A percentile compares a stretch with the other conserved stretches of the same genome.
Conservation (phyloP, 2,888 invertebrate species). For the Coelopa pilipes region DNA sequence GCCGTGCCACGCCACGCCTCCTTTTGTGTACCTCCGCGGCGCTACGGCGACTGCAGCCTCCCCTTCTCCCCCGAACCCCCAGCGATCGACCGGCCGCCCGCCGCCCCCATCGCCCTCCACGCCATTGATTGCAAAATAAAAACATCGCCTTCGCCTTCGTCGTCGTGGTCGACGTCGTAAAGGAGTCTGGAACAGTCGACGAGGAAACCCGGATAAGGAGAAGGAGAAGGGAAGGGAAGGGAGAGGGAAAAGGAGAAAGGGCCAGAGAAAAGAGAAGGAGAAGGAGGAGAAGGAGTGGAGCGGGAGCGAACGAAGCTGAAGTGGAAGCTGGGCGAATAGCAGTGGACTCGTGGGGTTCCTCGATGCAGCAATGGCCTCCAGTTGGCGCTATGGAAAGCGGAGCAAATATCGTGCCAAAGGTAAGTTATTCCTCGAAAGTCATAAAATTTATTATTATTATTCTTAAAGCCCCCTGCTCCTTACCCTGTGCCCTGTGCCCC, state of each 20-base stretch:
- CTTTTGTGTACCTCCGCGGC: neutral
- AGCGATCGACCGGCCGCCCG: neutral
- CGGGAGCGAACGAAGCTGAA: neutral
- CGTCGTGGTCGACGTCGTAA: neutral
- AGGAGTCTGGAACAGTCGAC: neutral
- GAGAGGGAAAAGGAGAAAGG: no score
- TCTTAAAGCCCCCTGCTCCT: no score
- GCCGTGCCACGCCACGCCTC: constrained; percentile 1
- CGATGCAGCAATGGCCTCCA: constrained; percentile 62
- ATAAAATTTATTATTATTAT: no score
- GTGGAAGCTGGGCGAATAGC: neutral
- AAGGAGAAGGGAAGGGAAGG: no score
- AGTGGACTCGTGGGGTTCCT: constrained; percentile 15
- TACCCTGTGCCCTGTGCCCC: no score
- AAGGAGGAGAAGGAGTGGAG: neutral
- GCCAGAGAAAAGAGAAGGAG: neutral
- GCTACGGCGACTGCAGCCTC: neutral
- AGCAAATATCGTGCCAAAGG: constrained; percentile 65
- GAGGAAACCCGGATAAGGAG: neutral
- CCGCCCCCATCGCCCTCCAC: no score
- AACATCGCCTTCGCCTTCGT: neutral
- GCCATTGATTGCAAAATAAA: no score
- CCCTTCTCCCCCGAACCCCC: neutral
- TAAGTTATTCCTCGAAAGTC: constrained; percentile 46
- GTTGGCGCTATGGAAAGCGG: constrained; percentile 66